A percentile compares a stretch with the other conserved stretches of the same genome.
Conservation (phyloP, 2,797 vertebrate genomes). For the Caiman crocodilus region DNA sequence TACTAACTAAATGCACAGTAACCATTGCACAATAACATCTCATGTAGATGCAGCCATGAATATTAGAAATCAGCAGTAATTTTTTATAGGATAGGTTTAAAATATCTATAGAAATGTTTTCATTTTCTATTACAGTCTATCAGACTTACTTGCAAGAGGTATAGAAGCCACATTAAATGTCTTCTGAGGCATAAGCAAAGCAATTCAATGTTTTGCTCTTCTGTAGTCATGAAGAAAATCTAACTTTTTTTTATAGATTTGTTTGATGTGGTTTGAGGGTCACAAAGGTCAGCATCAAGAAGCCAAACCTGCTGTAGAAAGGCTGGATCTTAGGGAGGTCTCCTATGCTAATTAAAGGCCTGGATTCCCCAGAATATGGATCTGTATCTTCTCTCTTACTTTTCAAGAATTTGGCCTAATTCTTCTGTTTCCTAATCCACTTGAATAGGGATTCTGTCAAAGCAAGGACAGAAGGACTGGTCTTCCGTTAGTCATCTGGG, state of each 20-base stretch:
- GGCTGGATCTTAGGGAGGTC: not conserved
- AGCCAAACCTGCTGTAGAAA: not conserved
- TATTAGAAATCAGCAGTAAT: not conserved
- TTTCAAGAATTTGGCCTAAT: not conserved
- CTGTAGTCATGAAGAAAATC: not conserved
- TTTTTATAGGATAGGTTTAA: not conserved
- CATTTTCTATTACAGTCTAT: not conserved
- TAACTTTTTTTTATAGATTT: not conserved
- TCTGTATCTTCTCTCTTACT: not conserved
- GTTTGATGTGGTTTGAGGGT: not conserved
- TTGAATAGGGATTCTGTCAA: not conserved
- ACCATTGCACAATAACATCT: no score
- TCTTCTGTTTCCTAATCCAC: not conserved
- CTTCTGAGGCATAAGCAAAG: not conserved
- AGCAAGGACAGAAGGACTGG: not conserved
- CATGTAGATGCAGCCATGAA: no score
- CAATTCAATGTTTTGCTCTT: not conserved
- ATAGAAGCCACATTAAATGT: not conserved
- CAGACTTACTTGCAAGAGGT: not conserved
- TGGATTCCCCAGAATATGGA: not conserved
- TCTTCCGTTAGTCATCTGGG: no score
- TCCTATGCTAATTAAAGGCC: not conserved
- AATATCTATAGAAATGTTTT: not conserved
- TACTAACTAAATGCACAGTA: no score
- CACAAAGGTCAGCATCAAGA: constrained; percentile 2